phyloP scores from a whole-genome alignment of 1,140 invertebrate species.

The Tribolium madens region DNA sequence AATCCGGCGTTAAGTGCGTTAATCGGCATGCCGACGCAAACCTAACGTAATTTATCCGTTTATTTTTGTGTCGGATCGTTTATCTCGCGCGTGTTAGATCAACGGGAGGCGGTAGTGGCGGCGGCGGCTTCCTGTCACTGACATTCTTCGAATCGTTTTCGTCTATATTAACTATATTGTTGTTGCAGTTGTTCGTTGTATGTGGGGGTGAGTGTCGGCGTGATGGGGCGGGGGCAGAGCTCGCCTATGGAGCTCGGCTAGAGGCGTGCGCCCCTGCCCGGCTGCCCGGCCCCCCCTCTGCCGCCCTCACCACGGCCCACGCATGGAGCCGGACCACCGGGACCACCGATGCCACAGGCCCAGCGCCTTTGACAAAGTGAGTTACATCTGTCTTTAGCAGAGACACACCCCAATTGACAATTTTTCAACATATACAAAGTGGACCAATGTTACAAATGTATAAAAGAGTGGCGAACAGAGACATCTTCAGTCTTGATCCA shows the following conservation, averaged over 20 bases:
- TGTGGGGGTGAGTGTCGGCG: conserved; percentile 67
- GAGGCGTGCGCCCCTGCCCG: conserved; percentile 65
- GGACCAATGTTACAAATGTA: too few relatives aligned
- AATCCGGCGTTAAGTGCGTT: background rate
- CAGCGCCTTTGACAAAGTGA: conserved; percentile 76
- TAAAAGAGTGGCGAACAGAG: too few relatives aligned
- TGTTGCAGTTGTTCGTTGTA: conserved; percentile 62
- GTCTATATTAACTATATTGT: conserved; percentile 42
- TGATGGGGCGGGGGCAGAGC: conserved; percentile 76
- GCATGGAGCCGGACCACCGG: conserved; percentile 71
- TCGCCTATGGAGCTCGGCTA: conserved; percentile 77
- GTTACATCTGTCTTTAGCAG: conserved; percentile 26
- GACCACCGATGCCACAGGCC: conserved; percentile 73
- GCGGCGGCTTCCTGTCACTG: background rate
- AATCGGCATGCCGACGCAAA: background rate
- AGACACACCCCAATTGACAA: background rate
- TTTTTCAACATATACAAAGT: too few relatives aligned
- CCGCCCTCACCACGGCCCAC: conserved; percentile 67
- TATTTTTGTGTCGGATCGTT: conserved; percentile 1
- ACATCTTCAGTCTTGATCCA: too few relatives aligned
- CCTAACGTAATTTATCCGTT: background rate
- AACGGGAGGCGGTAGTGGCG: background rate
- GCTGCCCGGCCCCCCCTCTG: conserved; percentile 67
- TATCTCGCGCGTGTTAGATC: background rate
- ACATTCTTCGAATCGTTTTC: conserved; percentile 11